Percentiles rank a stretch among this genome's conserved stretches.
Evolutionary conservation across 2,888 invertebrate species (phyloP).

Genomic region (Melanostoma mellinum): DNA sequence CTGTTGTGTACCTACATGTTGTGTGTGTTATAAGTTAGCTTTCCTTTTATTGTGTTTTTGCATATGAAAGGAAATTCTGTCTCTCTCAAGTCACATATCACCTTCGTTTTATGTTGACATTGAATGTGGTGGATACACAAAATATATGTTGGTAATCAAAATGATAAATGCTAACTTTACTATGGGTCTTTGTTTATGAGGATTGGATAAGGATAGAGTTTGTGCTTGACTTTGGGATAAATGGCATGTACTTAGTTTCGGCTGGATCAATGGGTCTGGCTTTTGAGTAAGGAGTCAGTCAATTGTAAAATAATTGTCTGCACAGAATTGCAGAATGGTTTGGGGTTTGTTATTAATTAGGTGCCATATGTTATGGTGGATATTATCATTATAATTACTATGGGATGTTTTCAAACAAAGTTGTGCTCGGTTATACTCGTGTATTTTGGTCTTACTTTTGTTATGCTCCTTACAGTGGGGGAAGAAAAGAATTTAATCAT

Average conservation of each 20-base stretch:
- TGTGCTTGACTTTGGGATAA: slow-evolving; percentile 45
- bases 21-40: neutral
- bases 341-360: slow-evolving; percentile 48
- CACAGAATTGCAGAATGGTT: slow-evolving; percentile 27
- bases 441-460: too few species aligned
- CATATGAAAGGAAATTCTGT: slow-evolving; percentile 2
- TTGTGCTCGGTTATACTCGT: too few species aligned
- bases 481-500: too few species aligned
- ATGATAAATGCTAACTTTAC: slow-evolving; percentile 59
- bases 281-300: slow-evolving; percentile 60
- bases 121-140: slow-evolving; percentile 41
- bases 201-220: slow-evolving; percentile 2
- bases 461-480: too few species aligned
- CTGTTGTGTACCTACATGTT: slow-evolving; percentile 15
- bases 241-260: slow-evolving; percentile 62
- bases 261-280: slow-evolving; percentile 56
- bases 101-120: slow-evolving; percentile 61
- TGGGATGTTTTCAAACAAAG: too few species aligned
- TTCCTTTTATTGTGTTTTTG: slow-evolving; percentile 50
- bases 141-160: slow-evolving; percentile 69
- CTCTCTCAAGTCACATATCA: slow-evolving; percentile 41
- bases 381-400: neutral
- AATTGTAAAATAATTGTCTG: slow-evolving; percentile 69
- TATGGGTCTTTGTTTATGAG: slow-evolving; percentile 47
- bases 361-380: slow-evolving; percentile 38